phyloP scores from a whole-genome alignment of 2,888 invertebrate species.

The Chesias legatella region DNA sequence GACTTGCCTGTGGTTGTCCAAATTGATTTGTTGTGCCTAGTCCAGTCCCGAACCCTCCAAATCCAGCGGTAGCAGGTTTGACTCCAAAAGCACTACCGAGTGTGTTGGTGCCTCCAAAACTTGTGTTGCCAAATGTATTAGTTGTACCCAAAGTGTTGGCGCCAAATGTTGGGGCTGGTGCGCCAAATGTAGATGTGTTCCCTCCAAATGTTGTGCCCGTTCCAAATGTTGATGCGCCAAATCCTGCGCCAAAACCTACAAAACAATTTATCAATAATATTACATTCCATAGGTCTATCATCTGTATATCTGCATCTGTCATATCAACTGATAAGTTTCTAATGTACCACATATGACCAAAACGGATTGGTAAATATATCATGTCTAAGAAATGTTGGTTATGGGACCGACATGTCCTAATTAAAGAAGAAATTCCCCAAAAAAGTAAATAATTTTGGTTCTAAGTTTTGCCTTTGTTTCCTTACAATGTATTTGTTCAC shows the following conservation, averaged over 20 bases:
- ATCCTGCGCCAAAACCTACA: constrained; percentile 53
- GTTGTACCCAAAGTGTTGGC: constrained; percentile 45
- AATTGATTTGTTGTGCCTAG: constrained; percentile 67
- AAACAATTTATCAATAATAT: not conserved
- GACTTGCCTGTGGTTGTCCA: constrained; percentile 58
- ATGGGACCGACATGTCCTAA: no score
- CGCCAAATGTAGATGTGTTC: constrained; percentile 47
- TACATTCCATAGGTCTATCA: not conserved
- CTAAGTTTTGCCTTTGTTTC: no score
- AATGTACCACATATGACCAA: no score
- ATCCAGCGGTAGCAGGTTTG: constrained; percentile 63
- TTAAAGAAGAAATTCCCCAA: no score
- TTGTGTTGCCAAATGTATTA: constrained; percentile 52
- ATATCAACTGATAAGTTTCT: no score
- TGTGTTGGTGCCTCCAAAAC: constrained; percentile 57
- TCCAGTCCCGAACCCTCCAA: constrained; percentile 69
- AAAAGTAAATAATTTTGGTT: no score
- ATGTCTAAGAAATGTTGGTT: no score
- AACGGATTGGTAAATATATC: no score
- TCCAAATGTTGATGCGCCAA: constrained; percentile 26
- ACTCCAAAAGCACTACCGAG: constrained; percentile 70
- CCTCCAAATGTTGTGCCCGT: constrained; percentile 39
- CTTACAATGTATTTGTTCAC: no score
- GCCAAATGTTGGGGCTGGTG: constrained; percentile 49
- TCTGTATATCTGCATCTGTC: no score